Conservation (phyloP, 1,140 invertebrate genomes). For the Coenobita brevimanus region DNA sequence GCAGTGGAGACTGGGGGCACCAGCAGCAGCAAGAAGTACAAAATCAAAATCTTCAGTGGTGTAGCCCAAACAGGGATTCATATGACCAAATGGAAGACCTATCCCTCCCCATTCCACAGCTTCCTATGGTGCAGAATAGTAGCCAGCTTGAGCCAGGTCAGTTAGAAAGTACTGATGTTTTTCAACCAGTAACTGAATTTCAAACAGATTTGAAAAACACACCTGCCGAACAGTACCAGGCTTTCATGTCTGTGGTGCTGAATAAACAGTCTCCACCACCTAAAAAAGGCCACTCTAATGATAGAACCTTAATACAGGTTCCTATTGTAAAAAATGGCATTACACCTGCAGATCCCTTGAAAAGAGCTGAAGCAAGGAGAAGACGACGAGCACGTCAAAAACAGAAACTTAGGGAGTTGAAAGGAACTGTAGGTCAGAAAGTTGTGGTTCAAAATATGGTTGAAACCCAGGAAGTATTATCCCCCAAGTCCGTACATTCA, state of each 20-base stretch:
- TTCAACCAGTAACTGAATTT: neutral
- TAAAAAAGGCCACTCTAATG: neutral
- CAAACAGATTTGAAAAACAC: conserved; percentile 28
- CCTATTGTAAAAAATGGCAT: neutral
- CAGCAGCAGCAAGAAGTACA: neutral
- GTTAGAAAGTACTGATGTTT: neutral
- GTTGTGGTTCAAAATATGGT: neutral
- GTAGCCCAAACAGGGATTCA: too few relatives aligned
- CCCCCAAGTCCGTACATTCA: too few relatives aligned
- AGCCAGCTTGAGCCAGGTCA: neutral
- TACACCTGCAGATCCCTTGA: too few relatives aligned
- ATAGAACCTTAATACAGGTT: conserved; percentile 40
- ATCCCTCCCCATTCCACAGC: too few relatives aligned
- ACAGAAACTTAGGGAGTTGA: neutral
- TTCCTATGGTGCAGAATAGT: too few relatives aligned
- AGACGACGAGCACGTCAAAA: conserved; percentile 13
- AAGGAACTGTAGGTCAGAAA: neutral
- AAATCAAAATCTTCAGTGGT: too few relatives aligned
- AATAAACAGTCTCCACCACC: conserved; percentile 28
- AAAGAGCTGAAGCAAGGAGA: conserved; percentile 8
- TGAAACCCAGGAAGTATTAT: too few relatives aligned
- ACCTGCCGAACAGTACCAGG: conserved; percentile 47
- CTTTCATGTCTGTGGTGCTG: conserved; percentile 43
- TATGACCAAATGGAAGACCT: too few relatives aligned
- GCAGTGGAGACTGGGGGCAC: too few relatives aligned